Evolutionary conservation across 2,888 invertebrate genomes (phyloP), one percentile per base, ranked within the genome.

Genomic region (Scaptomyza flava): DNA sequence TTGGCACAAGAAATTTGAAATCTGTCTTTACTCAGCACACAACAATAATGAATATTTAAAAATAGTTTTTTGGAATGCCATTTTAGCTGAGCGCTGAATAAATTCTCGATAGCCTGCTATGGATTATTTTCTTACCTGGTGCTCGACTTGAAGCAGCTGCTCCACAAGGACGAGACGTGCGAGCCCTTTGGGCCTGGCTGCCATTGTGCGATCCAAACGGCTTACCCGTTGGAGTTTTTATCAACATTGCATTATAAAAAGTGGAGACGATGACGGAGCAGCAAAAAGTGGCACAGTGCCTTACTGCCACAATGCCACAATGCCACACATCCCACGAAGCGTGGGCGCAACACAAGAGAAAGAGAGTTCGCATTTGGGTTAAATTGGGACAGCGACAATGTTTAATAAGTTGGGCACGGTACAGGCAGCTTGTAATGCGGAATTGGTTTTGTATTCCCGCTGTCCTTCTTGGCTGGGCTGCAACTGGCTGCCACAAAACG

Each of bases 401-500:
- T 81, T 89, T 83, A 86, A 82, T 85, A 82, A 88, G 82, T 89
- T 89, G 87, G 71, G 81, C 81, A 80, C 73, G 82, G 79, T 75
- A 69, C 9, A 9, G 41, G n/a, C 41, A 36, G 77, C 79, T 73
- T 78, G 89, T 87, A 89, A 83, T 84, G 72, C 72, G 83, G 78
- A 88, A 82, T 82, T 82, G 80, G 83, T 86, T 88, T 82, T 85
- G 70, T 70, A 70, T 68, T 59, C 60, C 61, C 50, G 46, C 45
- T 60, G 41, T 59, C 50, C 46, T 50, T 34, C 50, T 50, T 20
- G 34, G 3, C 20, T 47, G 41, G 65, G 31, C 72, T 77, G 62
- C 67, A 76, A 63, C 72, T 61, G 67, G 43, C 85, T 87, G 87
- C 89, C 84, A 84, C 84, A 84, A 76, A 88, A 84, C 84, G 84